Evolutionary conservation across 2,797 vertebrate genomes (phyloP).

Genomic region (Brachyrhaphis roseni): DNA sequence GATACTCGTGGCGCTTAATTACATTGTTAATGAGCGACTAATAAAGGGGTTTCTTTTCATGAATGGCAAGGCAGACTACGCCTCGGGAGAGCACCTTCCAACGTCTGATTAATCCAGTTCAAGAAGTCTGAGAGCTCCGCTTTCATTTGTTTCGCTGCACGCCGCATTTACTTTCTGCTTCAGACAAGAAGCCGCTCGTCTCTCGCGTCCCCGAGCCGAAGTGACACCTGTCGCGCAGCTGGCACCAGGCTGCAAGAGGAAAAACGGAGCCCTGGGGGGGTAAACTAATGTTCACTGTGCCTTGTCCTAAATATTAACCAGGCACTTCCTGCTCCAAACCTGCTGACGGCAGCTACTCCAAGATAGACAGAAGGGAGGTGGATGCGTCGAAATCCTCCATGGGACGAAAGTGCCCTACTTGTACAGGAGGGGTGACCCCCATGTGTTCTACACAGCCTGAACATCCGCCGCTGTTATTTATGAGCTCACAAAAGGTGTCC

Average conservation of each 20-base stretch:
- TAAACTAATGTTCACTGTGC: constrained; percentile 60
- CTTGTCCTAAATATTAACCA: constrained; percentile 74
- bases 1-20: constrained; percentile 34
- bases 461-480: constrained; percentile 77
- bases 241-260: constrained; percentile 49
- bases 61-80: constrained; percentile 26
- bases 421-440: constrained; percentile 75
- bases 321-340: constrained; percentile 59
- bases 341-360: constrained; percentile 73
- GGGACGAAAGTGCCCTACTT: constrained; percentile 73
- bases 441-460: constrained; percentile 69
- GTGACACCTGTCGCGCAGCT: constrained; percentile 75
- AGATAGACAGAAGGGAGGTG: constrained; percentile 49
- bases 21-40: constrained; percentile 54
- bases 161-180: constrained; percentile 60
- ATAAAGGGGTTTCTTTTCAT: constrained; percentile 42
- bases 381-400: constrained; percentile 69
- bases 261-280: constrained; percentile 65
- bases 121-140: constrained; percentile 49
- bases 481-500: constrained; percentile 71
- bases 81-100: constrained; percentile 49
- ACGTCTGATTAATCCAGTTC: constrained; percentile 67
- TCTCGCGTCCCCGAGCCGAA: constrained; percentile 71
- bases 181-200: constrained; percentile 74
- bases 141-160: constrained; percentile 64